Percentiles rank a stretch among this genome's conserved stretches.
Evolutionary conservation across 2,888 invertebrate genomes (phyloP).

Genomic region (Drosophila kokeensis): DNA sequence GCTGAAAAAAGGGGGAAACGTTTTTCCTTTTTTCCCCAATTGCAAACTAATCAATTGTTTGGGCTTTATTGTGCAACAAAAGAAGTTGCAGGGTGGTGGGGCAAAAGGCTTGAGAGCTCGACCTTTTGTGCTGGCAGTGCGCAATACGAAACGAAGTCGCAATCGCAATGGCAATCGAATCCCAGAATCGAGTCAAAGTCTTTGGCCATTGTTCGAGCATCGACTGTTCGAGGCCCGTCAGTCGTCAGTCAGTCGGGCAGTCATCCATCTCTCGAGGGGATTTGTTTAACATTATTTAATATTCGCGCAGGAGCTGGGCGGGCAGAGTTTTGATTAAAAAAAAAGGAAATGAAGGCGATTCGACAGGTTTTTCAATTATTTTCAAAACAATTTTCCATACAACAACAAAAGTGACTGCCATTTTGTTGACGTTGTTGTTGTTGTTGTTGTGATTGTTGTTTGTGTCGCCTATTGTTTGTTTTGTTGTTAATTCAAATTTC

Average conservation of each 20-base stretch:
- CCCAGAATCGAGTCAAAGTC: slow-evolving; percentile 49
- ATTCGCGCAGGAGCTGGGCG: slow-evolving; percentile 46
- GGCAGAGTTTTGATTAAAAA: slow-evolving; percentile 69
- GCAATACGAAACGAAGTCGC: slow-evolving; percentile 51
- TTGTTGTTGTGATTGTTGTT: slow-evolving; percentile 46
- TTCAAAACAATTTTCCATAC: slow-evolving; percentile 47
- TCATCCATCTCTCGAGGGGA: slow-evolving; percentile 46
- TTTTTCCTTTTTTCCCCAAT: slow-evolving; percentile 60
- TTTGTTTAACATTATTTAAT: slow-evolving; percentile 27
- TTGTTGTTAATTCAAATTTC: slow-evolving; percentile 78
- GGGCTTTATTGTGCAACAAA: slow-evolving; percentile 79
- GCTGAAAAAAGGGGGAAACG: slow-evolving; percentile 16
- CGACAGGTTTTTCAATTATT: slow-evolving; percentile 80
- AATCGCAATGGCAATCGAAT: slow-evolving; percentile 34
- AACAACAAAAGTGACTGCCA: slow-evolving; percentile 39
- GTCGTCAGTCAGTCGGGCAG: slow-evolving; percentile 31
- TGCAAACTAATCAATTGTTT: slow-evolving; percentile 84
- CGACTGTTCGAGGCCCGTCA: slow-evolving; percentile 39
- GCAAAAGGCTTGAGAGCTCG: slow-evolving; percentile 74
- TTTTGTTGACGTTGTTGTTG: slow-evolving; percentile 45
- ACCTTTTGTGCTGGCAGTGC: slow-evolving; percentile 67
- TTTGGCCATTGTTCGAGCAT: slow-evolving; percentile 46
- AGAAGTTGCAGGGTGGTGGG: slow-evolving; percentile 24
- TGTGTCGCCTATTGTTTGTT: slow-evolving; percentile 46
- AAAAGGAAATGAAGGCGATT: slow-evolving; percentile 53